phyloP scores from a whole-genome alignment of 2,113 vertebrate genomes.

The Rhinolophus sinicus region DNA sequence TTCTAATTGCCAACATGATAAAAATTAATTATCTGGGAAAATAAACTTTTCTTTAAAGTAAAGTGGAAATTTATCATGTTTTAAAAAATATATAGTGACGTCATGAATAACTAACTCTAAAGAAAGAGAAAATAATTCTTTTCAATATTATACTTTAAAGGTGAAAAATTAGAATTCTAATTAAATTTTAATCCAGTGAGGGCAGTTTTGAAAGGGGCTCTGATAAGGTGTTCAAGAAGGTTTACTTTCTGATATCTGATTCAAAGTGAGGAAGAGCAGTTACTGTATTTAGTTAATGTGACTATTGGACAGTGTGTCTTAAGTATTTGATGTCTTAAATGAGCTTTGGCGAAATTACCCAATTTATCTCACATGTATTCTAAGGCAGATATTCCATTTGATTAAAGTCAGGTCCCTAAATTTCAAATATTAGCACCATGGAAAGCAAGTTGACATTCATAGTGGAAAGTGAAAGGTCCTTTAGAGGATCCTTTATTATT shows the following conservation, averaged over 20 bases:
- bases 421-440: neutral
- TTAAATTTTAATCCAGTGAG: neutral
- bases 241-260: neutral
- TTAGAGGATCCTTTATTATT: neutral
- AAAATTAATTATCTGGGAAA: neutral
- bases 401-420: neutral
- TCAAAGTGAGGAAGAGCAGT: neutral
- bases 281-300: neutral
- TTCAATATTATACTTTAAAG: constrained; percentile 7
- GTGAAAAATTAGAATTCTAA: constrained; percentile 3
- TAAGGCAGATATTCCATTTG: neutral
- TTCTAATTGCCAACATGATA: neutral
- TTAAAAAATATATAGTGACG: neutral
- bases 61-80: neutral
- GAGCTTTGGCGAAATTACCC: neutral
- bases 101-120: neutral
- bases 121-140: neutral
- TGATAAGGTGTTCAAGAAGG: neutral
- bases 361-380: neutral
- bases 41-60: neutral
- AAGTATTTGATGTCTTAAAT: neutral
- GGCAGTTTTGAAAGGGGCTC: neutral
- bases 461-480: neutral
- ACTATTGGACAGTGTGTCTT: neutral
- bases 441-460: neutral